Base-by-base conservation (phyloP, 2,888 invertebrate genomes). In the Mythimna ferrago region DNA sequence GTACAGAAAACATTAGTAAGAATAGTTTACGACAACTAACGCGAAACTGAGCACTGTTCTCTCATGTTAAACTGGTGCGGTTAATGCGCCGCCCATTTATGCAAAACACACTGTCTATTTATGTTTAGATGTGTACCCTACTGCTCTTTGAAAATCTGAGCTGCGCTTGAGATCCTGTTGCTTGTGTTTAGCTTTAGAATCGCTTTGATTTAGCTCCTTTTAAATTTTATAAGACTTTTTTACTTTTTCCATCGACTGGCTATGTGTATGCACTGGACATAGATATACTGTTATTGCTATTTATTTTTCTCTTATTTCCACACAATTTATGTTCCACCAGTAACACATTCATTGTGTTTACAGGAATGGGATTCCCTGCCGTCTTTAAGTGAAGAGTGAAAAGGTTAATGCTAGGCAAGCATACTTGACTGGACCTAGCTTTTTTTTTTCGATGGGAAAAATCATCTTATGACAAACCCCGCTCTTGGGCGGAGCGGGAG, bases 41-140 rank as follows among this genome's bases (percentile, higher is more conserved):
- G 82, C 70, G 85, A 76, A 84, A 82, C 86, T 77, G 86, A 86
- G 81, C 81, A 77, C 77, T 80, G 85, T 84, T 78, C 86, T 83
- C 85, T 85, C 80, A 75, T 85, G 82, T 71, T 85, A 62, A 76
- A 83, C 83, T 80, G 72, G 61, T 78, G 85, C 38, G 82, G 83
- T 85, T 79, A 86, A 86, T 85, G 82, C 74, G 60, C 76, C 69
- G 66, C 67, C 75, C 79, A 76, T 81, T 81, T 86, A 86, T 86
- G 85, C 76, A 83, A 80, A 85, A 81, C 82, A 76, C 76, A 61
- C 57, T 26, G 56, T 5, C 58, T 75, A 63, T 81, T 82, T 81
- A 77, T 76, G 76, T 78, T 67, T 69, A 73, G 60, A 74, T 19
- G 66, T 68, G 66, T 58, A 58, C 11, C 26, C 16, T 51, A 61